Base-by-base conservation (phyloP, 2,888 invertebrate species). In the Bellardia bayeri region DNA sequence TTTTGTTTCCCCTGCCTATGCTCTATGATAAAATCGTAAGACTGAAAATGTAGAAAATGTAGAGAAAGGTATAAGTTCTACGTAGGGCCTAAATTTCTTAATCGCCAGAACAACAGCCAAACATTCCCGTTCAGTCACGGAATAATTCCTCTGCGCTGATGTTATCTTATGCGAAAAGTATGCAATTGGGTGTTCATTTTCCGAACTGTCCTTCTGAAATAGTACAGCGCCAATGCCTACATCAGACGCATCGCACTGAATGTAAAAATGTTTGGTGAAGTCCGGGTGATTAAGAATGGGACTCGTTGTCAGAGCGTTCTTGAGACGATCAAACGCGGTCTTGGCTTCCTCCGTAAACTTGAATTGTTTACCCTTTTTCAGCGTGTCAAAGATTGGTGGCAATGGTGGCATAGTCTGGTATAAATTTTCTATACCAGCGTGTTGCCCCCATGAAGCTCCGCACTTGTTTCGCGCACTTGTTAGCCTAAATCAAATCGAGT, bases 381-480 rank as follows among this genome's bases (percentile, higher is more conserved):
- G 51, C 1, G 66, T 76, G n/a, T 80, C 69, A 13, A 64, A 76
- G 3, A 85, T 71, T 0, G 85, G 82, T 66, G 0, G 74, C 3
- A 1, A 81, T 51, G 0, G 61, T n/a, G 16, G 78, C 66, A n/a
- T 63, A 86, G 33, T 82, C 66, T 7, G 71, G 78, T 7, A 85
- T 85, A 14, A 85, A 85, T 13, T 81, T 63, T 8, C 82, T 42
- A 37, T 85, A 82, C 80, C 80, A 85, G 1, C 80, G 80, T 1
- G 80, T 69, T 2, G 74, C 74, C 0, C 80, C 85, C 64, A 84
- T 54, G 14, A 75, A 75, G 13, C 68, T 75, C 8, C 75, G 8
- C 0, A 75, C 69, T 16, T 84, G 64, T 7, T 66, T 64, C 2
- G 42, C 54, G 11, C 37, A 68, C 40, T 54, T 78, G 30, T 64